Evolutionary conservation across 64 coral and sea anemone genomes (phyloP), one percentile per base, ranked within the genome.

Genomic region (Trachythela sp.): DNA sequence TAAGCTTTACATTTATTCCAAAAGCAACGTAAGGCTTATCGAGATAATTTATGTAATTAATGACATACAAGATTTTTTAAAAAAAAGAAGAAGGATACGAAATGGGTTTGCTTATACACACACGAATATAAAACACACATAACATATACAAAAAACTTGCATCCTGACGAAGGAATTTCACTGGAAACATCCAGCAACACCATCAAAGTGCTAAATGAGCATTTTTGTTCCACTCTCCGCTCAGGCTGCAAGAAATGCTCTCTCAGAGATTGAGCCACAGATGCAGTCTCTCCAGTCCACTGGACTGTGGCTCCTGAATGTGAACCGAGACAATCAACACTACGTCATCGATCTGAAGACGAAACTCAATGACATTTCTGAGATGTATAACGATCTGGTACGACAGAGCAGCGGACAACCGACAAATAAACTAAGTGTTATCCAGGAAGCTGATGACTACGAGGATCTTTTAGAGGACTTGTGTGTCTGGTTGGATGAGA

Each of bases 391-490:
- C 13, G 75, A 80, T 39, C 75, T 80, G 0, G 31, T 80, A 30
- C 75, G 75, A 15, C 75, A 80, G 9, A 80, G 75, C 33, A 80
- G 33, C 20, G 75, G 26, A 2, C 75, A 80, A 30, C 27, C 31
- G 75, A 37, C 33, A 2, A 80, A 38, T 39, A 80, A 39, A 20
- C 75, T 80, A 18, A 36, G 33, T 39, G 75, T 80, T 7, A 80
- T 80, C 35, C 4, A 80, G 15, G 75, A 80, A 39, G 75, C 75
- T 35, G 75, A 80, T 80, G 75, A 80, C 35, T 80, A 80, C 75
- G 75, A 80, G 0, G 75, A 80, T 39, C 37, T 80, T 3, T 39
- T 80, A 9, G 75, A 80, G 20, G 75, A 80, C 30, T 18, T 80
- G 9, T 80, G 75, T 18, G 8, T 80, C 1, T 80, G 75, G 75